A percentile compares a stretch with the other conserved stretches of the same genome.
These are phyloP conservation scores for Luscinia megarhynchos DNA, from an alignment of 2,797 vertebrate species.

Conservation along the genomic window DNA sequence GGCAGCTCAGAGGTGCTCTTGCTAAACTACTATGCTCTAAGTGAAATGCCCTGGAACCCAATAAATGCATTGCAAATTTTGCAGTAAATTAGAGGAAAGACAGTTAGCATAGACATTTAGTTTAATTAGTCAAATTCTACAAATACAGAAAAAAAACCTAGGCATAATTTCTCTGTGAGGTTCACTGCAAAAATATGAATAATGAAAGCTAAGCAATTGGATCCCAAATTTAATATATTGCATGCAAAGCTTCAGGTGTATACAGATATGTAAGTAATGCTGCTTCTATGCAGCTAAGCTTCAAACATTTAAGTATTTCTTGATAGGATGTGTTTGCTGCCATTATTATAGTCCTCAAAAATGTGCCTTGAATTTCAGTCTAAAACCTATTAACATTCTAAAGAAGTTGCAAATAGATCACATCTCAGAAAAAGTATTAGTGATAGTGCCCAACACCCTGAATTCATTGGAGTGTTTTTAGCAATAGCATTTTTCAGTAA, in stretches of 20 bases:
- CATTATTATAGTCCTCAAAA: not conserved
- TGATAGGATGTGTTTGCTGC: not conserved
- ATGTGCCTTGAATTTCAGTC: not conserved
- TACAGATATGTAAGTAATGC: not conserved
- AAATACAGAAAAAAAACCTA: not conserved
- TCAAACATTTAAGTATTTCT: not conserved
- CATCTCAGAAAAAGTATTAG: not conserved
- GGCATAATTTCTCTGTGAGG: not conserved
- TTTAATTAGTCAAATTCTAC: not conserved
- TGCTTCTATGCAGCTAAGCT: not conserved
- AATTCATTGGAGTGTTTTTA: not conserved
- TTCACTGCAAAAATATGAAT: not conserved
- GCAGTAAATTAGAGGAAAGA: not conserved
- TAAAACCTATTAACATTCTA: not conserved
- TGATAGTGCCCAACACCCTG: too few species aligned
- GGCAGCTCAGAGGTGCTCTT: not conserved
- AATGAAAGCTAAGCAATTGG: not conserved
- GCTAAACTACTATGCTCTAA: not conserved
- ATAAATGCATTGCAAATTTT: not conserved
- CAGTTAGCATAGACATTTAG: not conserved
- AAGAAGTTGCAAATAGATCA: not conserved
- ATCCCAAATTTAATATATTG: not conserved
- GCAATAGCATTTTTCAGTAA: not conserved
- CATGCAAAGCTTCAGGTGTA: not conserved
- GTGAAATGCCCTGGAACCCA: not conserved